Evolutionary conservation across 2,113 vertebrate species (phyloP).

Genomic region (Melozone crissalis): DNA sequence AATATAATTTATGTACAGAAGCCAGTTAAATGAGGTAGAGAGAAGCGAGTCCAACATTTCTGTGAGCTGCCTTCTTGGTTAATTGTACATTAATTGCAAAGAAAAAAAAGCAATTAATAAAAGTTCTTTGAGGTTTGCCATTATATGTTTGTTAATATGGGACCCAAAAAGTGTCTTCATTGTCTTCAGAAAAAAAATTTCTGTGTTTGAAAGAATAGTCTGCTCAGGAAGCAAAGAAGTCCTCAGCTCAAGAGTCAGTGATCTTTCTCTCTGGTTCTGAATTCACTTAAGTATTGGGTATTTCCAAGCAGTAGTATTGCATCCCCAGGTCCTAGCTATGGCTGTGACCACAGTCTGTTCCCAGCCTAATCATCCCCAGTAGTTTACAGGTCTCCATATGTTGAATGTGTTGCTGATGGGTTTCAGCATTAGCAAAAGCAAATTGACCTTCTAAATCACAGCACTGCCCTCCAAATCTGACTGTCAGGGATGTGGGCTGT

Average conservation of each 20-base stretch:
- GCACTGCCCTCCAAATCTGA: background rate
- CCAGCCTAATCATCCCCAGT: background rate
- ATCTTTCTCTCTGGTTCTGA: background rate
- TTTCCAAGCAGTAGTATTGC: background rate
- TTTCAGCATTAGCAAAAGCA: background rate
- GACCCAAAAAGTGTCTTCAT: background rate
- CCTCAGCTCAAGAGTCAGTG: background rate
- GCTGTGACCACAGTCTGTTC: background rate
- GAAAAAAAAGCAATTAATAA: background rate
- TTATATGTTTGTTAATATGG: background rate
- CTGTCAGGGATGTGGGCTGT: background rate
- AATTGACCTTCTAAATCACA: slow-evolving; percentile 16
- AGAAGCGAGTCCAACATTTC: slow-evolving; percentile 16
- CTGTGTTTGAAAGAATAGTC: background rate
- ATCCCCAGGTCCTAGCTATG: background rate
- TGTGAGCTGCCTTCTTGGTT: background rate
- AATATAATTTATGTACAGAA: slow-evolving; percentile 22
- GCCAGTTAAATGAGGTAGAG: slow-evolving; percentile 9
- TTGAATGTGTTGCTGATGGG: background rate
- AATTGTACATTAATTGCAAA: background rate
- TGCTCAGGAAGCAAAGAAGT: background rate
- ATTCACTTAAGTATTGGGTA: background rate
- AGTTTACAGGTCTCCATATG: background rate
- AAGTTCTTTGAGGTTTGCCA: background rate
- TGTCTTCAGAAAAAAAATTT: background rate